Base-by-base conservation (phyloP, 2,113 vertebrate genomes). In the Aldabrachelys gigantea region DNA sequence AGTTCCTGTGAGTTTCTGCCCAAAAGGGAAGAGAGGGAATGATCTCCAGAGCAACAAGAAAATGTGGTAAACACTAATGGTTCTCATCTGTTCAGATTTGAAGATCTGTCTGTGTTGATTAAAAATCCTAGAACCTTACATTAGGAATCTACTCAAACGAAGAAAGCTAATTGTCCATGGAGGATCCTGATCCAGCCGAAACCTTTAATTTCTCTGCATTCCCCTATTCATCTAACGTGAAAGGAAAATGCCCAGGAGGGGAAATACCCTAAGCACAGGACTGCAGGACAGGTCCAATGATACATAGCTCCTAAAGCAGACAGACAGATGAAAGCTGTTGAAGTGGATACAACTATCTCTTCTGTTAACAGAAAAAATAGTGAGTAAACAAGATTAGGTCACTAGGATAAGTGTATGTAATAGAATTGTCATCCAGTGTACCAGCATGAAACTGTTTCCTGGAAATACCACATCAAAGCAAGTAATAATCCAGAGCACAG, bases 381-480 rank as follows among this genome's bases (percentile, higher is more conserved):
- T 69, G 76, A 96, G 94, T 95, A 97, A 97, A 96, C 96, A 96
- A 96, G 95, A 97, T 97, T 97, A 97, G 88, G 93, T 91, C 84
- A 85, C 94, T 95, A 91, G 95, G 97, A 96, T 96, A 97, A 97
- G 94, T 95, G 88, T 97, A 94, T 95, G 94, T 47, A 89, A 95
- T 96, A 97, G 92, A 95, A 96, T 97, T 96, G 96, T 95, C 94
- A 97, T 95, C 89, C 95, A 95, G 88, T 92, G 85, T 97, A 97
- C 92, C 97, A 97, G 92, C 29, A 0, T 97, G 96, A 97, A 96
- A 93, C 7, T 13, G 72, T 96, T 97, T 96, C 96, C 96, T 96
- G 96, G 95, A 97, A 97, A 96, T 95, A 95, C 96, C 96, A 97
- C 97, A 97, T 97, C 96, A 97, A 96, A 97, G 95, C 95, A 93